A percentile compares a stretch with the other conserved stretches of the same genome.
phyloP scores from a whole-genome alignment of 2,797 vertebrate species.

The Gallirallus australis region DNA sequence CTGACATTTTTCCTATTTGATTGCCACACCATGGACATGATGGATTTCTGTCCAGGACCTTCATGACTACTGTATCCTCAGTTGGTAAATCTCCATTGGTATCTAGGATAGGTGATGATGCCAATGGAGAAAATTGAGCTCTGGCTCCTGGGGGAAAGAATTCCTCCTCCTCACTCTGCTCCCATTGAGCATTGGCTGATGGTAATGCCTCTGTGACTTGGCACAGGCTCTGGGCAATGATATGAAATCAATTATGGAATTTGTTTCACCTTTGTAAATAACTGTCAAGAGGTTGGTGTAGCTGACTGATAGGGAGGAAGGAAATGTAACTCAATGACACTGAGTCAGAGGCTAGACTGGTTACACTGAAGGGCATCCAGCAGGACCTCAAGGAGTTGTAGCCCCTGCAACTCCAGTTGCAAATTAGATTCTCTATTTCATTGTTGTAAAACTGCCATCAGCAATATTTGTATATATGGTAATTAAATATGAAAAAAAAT shows the following conservation, averaged over 20 bases:
- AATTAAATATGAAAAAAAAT: background rate
- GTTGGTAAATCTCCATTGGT: background rate
- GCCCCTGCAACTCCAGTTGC: background rate
- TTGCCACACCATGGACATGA: background rate
- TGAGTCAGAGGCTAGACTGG: background rate
- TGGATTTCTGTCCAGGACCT: background rate
- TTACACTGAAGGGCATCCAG: background rate
- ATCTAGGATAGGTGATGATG: background rate
- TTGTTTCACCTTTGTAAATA: background rate
- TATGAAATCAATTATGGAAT: background rate
- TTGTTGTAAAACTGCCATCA: background rate
- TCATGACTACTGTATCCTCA: fast-evolving
- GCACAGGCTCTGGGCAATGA: background rate
- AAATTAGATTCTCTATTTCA: background rate
- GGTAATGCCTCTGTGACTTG: background rate
- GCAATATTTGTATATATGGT: background rate
- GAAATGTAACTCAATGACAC: background rate
- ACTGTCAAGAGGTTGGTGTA: background rate
- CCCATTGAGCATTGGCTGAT: background rate
- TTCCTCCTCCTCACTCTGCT: background rate
- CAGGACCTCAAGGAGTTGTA: background rate
- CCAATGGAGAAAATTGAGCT: background rate
- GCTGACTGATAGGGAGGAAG: background rate
- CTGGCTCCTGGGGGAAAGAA: background rate
- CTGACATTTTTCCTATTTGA: background rate